These are phyloP conservation scores for Cotesia glomerata DNA, from an alignment of 1,140 invertebrate genomes.

Conservation along the genomic window DNA sequence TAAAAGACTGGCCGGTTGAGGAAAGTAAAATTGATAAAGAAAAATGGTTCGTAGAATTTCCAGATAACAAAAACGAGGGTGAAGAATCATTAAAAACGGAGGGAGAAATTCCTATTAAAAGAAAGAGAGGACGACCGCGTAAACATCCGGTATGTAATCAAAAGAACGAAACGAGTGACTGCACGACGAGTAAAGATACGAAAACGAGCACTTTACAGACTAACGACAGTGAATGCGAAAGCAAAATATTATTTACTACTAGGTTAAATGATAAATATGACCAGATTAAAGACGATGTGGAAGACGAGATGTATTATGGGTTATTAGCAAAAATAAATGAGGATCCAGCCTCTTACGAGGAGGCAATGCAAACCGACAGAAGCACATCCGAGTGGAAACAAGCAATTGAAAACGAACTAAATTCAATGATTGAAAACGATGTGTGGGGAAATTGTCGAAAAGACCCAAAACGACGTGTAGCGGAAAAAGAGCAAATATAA, in stretches of 20 bases:
- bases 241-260: background rate
- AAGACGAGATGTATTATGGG: background rate
- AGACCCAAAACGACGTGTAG: constrained; percentile 1
- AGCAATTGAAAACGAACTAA: constrained; percentile 1
- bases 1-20: constrained; percentile 19
- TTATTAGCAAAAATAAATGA: constrained; percentile 11
- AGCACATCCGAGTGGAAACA: background rate
- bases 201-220: background rate
- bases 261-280: constrained; percentile 1
- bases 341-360: background rate
- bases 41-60: constrained; percentile 16
- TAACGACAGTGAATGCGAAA: background rate
- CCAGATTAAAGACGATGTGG: background rate
- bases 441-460: constrained; percentile 14
- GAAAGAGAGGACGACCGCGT: background rate
- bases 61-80: background rate
- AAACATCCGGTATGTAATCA: background rate
- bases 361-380: constrained; percentile 1
- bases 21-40: constrained; percentile 6
- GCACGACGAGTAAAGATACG: background rate
- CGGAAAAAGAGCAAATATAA: background rate
- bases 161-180: background rate
- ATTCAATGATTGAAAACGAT: constrained; percentile 6
- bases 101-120: background rate
- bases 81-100: constrained; percentile 3